Percentiles rank a stretch among this genome's conserved stretches.
phyloP scores from a whole-genome alignment of 30 jellyfish, hydroid and myxozoan species.

The Hydra vulgaris region DNA sequence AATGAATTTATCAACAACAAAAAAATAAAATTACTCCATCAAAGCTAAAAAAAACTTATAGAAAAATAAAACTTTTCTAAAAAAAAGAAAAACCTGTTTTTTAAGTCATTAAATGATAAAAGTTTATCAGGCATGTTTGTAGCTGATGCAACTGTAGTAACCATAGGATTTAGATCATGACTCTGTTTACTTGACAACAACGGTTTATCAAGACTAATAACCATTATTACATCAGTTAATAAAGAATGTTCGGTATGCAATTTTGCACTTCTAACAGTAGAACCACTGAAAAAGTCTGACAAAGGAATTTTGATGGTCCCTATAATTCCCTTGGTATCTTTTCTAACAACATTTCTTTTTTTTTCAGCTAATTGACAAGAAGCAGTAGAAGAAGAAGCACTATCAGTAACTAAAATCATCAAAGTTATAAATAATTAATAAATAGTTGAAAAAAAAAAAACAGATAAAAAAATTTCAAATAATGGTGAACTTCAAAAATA shows the following conservation, averaged over 20 bases:
- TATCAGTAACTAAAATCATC: neutral
- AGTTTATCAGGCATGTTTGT: slow-evolving; percentile 59
- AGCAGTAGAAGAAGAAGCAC: neutral
- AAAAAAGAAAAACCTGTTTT: slow-evolving; percentile 3
- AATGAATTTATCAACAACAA: no score
- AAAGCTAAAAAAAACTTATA: no score
- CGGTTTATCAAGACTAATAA: slow-evolving; percentile 58
- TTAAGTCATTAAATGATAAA: slow-evolving; percentile 31
- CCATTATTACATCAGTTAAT: slow-evolving; percentile 49
- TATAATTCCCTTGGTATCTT: slow-evolving; percentile 22
- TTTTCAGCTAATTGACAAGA: neutral
- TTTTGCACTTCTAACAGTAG: slow-evolving; percentile 26
- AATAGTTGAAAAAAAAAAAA: no score
- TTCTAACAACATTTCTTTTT: neutral
- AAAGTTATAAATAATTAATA: no score
- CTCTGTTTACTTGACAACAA: slow-evolving; percentile 75
- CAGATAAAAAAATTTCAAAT: no score
- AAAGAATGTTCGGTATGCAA: slow-evolving; percentile 34
- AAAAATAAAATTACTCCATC: no score
- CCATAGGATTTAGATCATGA: slow-evolving; percentile 61
- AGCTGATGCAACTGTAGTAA: slow-evolving; percentile 40
- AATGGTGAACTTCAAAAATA: no score
- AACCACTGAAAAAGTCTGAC: slow-evolving; percentile 68
- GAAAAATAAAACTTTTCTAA: no score
- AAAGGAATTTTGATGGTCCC: slow-evolving; percentile 54